phyloP scores from a whole-genome alignment of 2,888 invertebrate species.

The Orchesellides sinensis region DNA sequence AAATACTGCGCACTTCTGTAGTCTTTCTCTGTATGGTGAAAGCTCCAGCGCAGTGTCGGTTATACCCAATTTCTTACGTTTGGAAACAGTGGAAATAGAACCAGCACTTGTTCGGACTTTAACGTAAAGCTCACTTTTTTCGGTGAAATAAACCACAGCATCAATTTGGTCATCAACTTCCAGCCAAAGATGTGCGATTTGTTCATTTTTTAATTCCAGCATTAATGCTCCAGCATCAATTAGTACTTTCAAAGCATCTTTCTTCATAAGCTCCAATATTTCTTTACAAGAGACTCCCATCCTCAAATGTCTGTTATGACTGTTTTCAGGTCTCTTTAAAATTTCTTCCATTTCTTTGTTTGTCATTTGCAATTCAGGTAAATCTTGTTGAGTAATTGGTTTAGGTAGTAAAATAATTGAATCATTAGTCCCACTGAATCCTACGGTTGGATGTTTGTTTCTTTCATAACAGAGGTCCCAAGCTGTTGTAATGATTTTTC shows the following conservation, averaged over 20 bases:
- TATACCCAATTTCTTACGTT: neutral
- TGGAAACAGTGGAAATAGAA: too few relatives aligned
- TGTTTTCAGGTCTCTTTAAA: conserved; percentile 37
- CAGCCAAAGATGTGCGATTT: conserved; percentile 69
- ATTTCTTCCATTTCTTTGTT: conserved; percentile 33
- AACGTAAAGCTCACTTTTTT: conserved; percentile 9
- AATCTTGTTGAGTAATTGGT: conserved; percentile 46
- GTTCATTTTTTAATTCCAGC: too few relatives aligned
- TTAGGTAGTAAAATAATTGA: conserved; percentile 39
- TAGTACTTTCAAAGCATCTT: conserved; percentile 41
- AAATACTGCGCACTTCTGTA: conserved; percentile 40
- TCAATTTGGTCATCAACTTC: conserved; percentile 20
- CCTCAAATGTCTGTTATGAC: neutral
- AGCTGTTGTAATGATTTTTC: conserved; percentile 49
- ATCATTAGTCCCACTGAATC: conserved; percentile 69
- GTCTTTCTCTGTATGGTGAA: conserved; percentile 19
- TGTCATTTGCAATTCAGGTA: conserved; percentile 37
- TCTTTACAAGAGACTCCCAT: conserved; percentile 5
- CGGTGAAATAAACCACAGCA: conserved; percentile 33
- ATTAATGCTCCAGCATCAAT: conserved; percentile 71
- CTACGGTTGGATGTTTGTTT: conserved; percentile 21
- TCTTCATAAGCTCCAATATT: conserved; percentile 45
- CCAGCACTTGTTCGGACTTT: too few relatives aligned
- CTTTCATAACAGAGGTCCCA: conserved; percentile 58
- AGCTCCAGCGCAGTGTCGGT: conserved; percentile 9